These are phyloP conservation scores for Hetaerina titia DNA, from an alignment of 2,888 invertebrate species.

Conservation along the genomic window DNA sequence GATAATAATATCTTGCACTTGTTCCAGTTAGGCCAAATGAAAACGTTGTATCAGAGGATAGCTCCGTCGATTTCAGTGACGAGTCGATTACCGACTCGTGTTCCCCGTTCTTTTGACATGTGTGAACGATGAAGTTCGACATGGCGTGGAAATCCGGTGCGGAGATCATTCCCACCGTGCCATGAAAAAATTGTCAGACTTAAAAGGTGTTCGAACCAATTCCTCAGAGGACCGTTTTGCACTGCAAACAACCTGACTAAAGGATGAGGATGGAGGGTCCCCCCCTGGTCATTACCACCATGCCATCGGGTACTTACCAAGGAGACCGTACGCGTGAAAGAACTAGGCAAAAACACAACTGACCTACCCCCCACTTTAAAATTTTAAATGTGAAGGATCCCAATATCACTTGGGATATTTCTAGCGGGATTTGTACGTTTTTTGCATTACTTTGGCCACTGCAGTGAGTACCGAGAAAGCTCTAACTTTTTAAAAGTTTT, in stretches of 20 bases:
- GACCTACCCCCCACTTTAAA: not conserved
- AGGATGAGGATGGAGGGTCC: not conserved
- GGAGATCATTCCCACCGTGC: not conserved
- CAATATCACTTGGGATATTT: not conserved
- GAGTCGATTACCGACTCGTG: not conserved
- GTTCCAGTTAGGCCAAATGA: too few relatives aligned
- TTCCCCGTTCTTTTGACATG: not conserved
- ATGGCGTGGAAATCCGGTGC: not conserved
- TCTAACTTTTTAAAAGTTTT: too few relatives aligned
- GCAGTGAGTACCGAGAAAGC: too few relatives aligned
- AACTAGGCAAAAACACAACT: not conserved
- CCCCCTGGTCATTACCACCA: not conserved
- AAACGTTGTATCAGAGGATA: too few relatives aligned
- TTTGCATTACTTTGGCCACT: too few relatives aligned
- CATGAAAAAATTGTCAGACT: not conserved
- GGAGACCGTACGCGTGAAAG: not conserved
- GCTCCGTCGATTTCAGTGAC: not conserved
- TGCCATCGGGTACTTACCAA: not conserved
- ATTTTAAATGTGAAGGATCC: not conserved
- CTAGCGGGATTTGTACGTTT: too few relatives aligned
- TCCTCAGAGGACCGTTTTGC: not conserved
- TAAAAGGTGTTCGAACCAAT: not conserved
- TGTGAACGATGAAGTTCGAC: not conserved
- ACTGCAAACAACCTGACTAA: not conserved
- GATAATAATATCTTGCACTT: too few relatives aligned